These are phyloP conservation scores for Macaria liturata DNA, from an alignment of 2,888 invertebrate species.

Conservation along the genomic window DNA sequence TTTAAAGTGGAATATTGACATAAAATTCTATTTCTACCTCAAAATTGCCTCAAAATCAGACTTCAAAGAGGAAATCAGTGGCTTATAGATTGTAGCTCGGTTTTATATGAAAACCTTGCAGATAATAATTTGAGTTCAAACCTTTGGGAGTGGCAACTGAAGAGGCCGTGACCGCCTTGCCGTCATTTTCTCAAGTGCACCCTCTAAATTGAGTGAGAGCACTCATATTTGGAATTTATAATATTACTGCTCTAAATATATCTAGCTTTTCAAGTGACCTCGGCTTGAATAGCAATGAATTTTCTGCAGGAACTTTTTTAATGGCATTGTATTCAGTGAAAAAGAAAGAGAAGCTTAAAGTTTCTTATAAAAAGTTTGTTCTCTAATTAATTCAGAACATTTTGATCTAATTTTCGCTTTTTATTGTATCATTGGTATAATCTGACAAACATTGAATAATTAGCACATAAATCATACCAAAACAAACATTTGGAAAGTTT, in stretches of 20 bases:
- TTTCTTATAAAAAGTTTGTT: too few relatives aligned
- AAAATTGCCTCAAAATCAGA: conserved; percentile 21
- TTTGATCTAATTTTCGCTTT: too few relatives aligned
- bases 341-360: conserved; percentile 1
- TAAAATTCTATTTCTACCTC: conserved; percentile 6
- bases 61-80: conserved; percentile 39
- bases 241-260: conserved; percentile 74
- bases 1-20: too few relatives aligned
- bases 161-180: conserved; percentile 74
- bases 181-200: conserved; percentile 77
- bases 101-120: conserved; percentile 54
- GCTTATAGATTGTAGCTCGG: conserved; percentile 47
- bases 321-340: conserved; percentile 10
- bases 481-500: conserved; percentile 17
- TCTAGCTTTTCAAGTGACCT: conserved; percentile 53
- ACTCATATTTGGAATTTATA: conserved; percentile 79
- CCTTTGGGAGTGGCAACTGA: conserved; percentile 68
- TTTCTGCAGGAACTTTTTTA: conserved; percentile 30
- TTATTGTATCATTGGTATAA: too few relatives aligned
- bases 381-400: too few relatives aligned
- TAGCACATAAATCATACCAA: conserved; percentile 6
- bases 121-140: conserved; percentile 72
- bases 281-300: conserved; percentile 56
- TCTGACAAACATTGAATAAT: background rate
- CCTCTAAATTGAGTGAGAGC: conserved; percentile 71